phyloP scores from a whole-genome alignment of 2,113 vertebrate genomes.

The Ifrita kowaldi region DNA sequence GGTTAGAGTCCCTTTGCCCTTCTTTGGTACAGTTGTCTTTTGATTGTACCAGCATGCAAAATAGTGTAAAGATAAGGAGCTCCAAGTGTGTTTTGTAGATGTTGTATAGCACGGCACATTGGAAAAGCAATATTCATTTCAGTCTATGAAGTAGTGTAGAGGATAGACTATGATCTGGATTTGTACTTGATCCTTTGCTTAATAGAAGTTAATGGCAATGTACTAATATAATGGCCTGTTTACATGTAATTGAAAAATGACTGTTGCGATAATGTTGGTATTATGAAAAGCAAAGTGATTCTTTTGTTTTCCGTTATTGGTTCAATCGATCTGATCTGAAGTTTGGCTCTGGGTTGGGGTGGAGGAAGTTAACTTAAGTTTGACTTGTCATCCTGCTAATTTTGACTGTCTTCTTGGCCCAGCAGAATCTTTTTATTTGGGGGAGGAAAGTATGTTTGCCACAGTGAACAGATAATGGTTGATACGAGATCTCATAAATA shows the following conservation, averaged over 20 bases:
- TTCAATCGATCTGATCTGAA: background rate
- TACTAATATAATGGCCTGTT: background rate
- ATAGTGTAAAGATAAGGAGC: background rate
- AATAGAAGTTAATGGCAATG: background rate
- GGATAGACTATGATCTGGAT: background rate
- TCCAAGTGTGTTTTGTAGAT: background rate
- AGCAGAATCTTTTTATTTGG: background rate
- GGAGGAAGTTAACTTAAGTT: background rate
- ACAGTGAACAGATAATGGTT: background rate
- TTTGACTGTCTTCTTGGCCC: background rate
- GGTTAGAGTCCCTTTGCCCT: background rate
- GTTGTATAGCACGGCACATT: fast-evolving
- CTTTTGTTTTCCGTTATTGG: background rate
- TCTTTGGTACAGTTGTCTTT: background rate
- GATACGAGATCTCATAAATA: background rate
- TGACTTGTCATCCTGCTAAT: background rate
- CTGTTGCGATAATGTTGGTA: background rate
- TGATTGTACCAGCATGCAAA: background rate
- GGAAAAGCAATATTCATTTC: background rate
- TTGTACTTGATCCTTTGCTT: background rate
- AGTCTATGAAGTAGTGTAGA: background rate
- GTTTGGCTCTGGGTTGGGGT: background rate
- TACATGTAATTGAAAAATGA: background rate
- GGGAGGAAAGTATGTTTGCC: background rate
- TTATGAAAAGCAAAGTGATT: background rate